Evolutionary conservation across 1,140 invertebrate genomes (phyloP), one percentile per base, ranked within the genome.

Genomic region (Augochlora pura): DNA sequence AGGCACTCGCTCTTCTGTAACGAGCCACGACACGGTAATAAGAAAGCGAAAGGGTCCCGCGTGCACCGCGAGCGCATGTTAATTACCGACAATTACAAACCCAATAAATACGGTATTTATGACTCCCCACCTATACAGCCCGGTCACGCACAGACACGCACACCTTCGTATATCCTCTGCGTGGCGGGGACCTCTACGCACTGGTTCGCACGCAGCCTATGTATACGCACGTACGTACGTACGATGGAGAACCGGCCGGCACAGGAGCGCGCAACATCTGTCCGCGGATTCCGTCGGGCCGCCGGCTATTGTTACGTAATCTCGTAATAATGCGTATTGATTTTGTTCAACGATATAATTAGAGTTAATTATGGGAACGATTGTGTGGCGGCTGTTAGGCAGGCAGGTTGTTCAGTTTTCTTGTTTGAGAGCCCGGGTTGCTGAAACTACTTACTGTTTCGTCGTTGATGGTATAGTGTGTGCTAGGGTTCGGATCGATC

Each of bases 71-170:
- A 65, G 79, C 65, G 66, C 85, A 86, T 86, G 88, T 89, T 89
- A 87, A 90, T 90, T 90, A 89, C 83, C 80, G 81, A 86, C 85
- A 87, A 89, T 90, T 88, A 88, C 87, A 83, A 83, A 86, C 76
- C 73, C 84, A 88, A 87, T 88, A 84, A 88, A 88, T 88, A 85
- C 64, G 62, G 80, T 87, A 87, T 88, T 87, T 86, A 86, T 84
- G 81, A 77, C 77, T 81, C 38, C 46, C 52, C 72, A 62, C 68
- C 77, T 78, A 74, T 65, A 66, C n/a, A n/a, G 74, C 62, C 46
- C 8, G 59, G 39, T 42, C n/a, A n/a, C n/a, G n/a, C n/a, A n/a
- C n/a, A 54, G 18, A 1, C 64, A 75, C 75, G 73, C 49, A 77
- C 67, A 79, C 73, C 25, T 46, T n/a, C 38, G 66, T 12, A n/a